Evolutionary conservation across 2,113 vertebrate species (phyloP), one percentile per base, ranked within the genome.

Genomic region (Lophotis ruficrista): DNA sequence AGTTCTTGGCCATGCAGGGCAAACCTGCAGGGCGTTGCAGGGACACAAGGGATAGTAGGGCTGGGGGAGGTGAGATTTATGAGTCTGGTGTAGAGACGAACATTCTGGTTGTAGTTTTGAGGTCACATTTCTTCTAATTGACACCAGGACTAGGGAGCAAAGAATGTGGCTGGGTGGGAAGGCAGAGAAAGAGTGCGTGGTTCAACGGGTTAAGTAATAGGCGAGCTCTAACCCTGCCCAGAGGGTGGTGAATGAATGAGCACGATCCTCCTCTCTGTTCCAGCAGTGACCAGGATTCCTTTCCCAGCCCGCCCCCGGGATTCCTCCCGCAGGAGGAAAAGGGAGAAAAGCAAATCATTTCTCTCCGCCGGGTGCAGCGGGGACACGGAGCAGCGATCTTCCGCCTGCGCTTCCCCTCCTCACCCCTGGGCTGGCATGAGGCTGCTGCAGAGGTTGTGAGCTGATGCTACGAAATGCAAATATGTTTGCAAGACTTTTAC

Each of bases 291-390:
- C 71, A 92, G 78, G 90, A 96, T 96, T 95, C 92, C 66, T 93
- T 95, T 96, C 90, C 88, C 92, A 96, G 66, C 31, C 81, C 57
- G 9, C 89, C 84, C 84, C 91, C 83, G 19, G 93, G 84, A 95
- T 96, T 97, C 94, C 92, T 96, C 10, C 4, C 0, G 3, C 62
- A 77, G 64, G 47, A 92, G 60, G 84, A 91, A 72, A 83, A 77
- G 51, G 37, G 62, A 93, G 82, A 45, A 68, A 94, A 94, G 84
- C 57, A 53, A 95, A 56, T 14, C 75, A 82, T 96, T 95, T 95
- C 82, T 94, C 12, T 51, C 4, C 0, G 0, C 1, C 0, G 23
- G 50, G 80, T 0, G 1, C 62, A 76, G 92, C 3, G 3, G 62
- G 53, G 82, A 64, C 90, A 57, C 0, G 0, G 68, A 90, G 47